A percentile compares a stretch with the other conserved stretches of the same genome.
phyloP scores from a whole-genome alignment of 2,797 vertebrate species.

The Anabas testudineus region DNA sequence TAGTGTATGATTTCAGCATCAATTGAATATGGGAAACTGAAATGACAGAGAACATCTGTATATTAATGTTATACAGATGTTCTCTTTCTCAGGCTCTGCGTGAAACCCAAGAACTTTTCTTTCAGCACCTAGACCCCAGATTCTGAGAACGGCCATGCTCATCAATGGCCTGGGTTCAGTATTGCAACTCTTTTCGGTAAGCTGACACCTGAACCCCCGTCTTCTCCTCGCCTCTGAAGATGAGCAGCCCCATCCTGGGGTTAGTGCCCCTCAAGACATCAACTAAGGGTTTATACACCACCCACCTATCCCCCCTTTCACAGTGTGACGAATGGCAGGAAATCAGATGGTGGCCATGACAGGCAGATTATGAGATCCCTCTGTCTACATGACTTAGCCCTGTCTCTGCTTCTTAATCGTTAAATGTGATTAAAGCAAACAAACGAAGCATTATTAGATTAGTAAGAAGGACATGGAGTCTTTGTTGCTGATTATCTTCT shows the following conservation, averaged over 20 bases:
- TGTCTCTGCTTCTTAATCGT: conserved; percentile 75
- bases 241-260: conserved; percentile 61
- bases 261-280: conserved; percentile 47
- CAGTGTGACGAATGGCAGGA: conserved; percentile 82
- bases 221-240: conserved; percentile 45
- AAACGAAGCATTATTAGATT: conserved; percentile 84
- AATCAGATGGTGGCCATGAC: conserved; percentile 80
- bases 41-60: conserved; percentile 19
- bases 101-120: conserved; percentile 37
- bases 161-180: conserved; percentile 26
- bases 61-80: conserved; percentile 52
- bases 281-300: conserved; percentile 57
- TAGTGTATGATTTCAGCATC: conserved; percentile 23
- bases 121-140: conserved; percentile 30
- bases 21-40: conserved; percentile 26
- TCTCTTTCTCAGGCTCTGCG: conserved; percentile 27
- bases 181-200: conserved; percentile 50
- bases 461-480: conserved; percentile 81
- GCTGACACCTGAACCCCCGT: conserved; percentile 51
- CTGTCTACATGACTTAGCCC: conserved; percentile 77
- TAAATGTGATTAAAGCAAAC: conserved; percentile 86
- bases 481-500: conserved; percentile 82
- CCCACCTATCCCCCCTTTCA: conserved; percentile 41
- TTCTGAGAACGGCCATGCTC: conserved; percentile 44
- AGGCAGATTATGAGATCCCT: conserved; percentile 79